A percentile compares a stretch with the other conserved stretches of the same genome.
phyloP scores from a whole-genome alignment of 2,797 vertebrate species.

The Microcaecilia unicolor region DNA sequence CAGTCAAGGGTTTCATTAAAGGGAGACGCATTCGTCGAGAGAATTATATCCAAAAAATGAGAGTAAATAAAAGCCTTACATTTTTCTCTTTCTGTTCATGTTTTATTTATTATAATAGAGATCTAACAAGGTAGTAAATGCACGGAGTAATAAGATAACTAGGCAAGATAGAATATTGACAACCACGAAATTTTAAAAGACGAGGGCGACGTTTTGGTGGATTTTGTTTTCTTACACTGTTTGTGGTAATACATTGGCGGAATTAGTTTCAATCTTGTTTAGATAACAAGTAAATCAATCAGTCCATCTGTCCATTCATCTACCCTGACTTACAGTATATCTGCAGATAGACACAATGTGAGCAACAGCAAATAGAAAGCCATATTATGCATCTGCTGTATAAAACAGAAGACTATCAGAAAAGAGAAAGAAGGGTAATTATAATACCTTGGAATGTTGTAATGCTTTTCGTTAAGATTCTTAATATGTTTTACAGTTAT shows the following conservation, averaged over 20 bases:
- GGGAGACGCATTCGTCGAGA: conserved; percentile 57
- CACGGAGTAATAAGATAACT: conserved; percentile 31
- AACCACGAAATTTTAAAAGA: conserved; percentile 22
- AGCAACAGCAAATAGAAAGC: no score
- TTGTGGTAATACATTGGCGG: not conserved
- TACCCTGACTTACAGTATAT: no score
- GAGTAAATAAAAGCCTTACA: conserved; percentile 51
- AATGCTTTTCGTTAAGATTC: no score
- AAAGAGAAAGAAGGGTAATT: no score
- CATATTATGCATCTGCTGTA: no score
- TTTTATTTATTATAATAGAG: conserved; percentile 51
- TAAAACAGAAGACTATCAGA: no score
- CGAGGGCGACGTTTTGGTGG: conserved; percentile 10
- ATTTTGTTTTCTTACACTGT: conserved; percentile 3
- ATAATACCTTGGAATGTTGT: no score
- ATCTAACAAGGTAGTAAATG: conserved; percentile 48
- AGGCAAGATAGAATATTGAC: conserved; percentile 25
- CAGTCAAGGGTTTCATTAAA: conserved; percentile 74
- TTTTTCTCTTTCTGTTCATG: conserved; percentile 50
- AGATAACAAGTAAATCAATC: not conserved
- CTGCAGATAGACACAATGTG: no score
- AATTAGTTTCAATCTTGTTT: not conserved
- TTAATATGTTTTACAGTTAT: no score
- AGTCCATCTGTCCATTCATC: not conserved
- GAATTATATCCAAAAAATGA: conserved; percentile 60